These are phyloP conservation scores for Anolis apletophallus DNA, from an alignment of 2,797 vertebrate genomes.

Conservation along the genomic window DNA sequence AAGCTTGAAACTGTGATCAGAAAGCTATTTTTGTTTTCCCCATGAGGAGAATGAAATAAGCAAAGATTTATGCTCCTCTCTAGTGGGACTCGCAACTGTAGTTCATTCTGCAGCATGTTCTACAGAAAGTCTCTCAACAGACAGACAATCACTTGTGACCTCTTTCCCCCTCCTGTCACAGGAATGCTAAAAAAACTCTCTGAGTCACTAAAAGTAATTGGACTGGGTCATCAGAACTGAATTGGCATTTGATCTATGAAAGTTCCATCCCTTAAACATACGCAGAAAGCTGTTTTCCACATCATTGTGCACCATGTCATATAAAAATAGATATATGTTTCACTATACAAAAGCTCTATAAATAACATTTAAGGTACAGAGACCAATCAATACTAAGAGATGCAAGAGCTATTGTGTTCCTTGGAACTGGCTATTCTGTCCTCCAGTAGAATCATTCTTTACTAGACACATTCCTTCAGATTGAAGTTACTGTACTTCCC, in stretches of 20 bases:
- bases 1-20: no score
- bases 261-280: neutral
- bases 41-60: no score
- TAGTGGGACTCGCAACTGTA: neutral
- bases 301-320: constrained; percentile 23
- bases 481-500: neutral
- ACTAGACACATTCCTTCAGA: neutral
- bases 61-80: no score
- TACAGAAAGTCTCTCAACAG: neutral
- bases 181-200: neutral
- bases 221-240: neutral
- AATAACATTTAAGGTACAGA: constrained; percentile 1
- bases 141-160: neutral
- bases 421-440: neutral
- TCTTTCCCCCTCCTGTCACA: neutral
- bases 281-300: neutral
- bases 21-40: no score
- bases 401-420: neutral
- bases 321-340: neutral
- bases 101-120: neutral
- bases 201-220: constrained; percentile 1
- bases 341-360: neutral
- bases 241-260: neutral
- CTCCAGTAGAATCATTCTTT: neutral
- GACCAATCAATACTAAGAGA: neutral